Evolutionary conservation across 2,113 vertebrate genomes (phyloP).

Genomic region (Lampris megalopsis): DNA sequence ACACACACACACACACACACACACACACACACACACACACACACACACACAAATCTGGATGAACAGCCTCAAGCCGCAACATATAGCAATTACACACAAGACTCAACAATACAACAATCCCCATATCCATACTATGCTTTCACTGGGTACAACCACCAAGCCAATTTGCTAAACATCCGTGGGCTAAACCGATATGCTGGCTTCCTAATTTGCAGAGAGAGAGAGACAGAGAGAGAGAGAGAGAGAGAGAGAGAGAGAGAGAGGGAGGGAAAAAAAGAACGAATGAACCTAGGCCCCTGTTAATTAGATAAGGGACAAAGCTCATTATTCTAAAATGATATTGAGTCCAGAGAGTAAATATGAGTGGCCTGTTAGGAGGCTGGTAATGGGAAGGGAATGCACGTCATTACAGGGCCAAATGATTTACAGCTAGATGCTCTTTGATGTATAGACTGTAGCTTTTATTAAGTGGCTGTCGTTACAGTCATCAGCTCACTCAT

Average conservation of each 20-base stretch:
- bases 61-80: conserved; percentile 57
- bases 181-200: conserved; percentile 87
- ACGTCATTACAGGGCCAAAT: conserved; percentile 86
- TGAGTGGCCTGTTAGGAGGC: conserved; percentile 85
- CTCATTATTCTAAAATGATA: conserved; percentile 99
- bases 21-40: conserved; percentile 30
- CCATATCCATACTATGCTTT: conserved; percentile 74
- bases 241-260: neutral
- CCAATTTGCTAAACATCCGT: conserved; percentile 91
- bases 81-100: conserved; percentile 55
- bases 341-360: conserved; percentile 90
- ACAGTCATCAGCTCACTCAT: conserved; percentile 74
- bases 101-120: conserved; percentile 25
- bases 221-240: conserved; percentile 1
- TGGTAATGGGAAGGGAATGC: conserved; percentile 88
- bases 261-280: conserved; percentile 15
- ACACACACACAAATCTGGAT: conserved; percentile 32
- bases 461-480: conserved; percentile 80
- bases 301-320: conserved; percentile 98
- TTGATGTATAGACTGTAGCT: conserved; percentile 87
- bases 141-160: conserved; percentile 75
- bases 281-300: conserved; percentile 83
- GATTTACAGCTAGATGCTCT: conserved; percentile 90
- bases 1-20: conserved; percentile 29
- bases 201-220: conserved; percentile 88